Evolutionary conservation across 2,888 invertebrate genomes (phyloP).

Genomic region (Anthrax anthrax): DNA sequence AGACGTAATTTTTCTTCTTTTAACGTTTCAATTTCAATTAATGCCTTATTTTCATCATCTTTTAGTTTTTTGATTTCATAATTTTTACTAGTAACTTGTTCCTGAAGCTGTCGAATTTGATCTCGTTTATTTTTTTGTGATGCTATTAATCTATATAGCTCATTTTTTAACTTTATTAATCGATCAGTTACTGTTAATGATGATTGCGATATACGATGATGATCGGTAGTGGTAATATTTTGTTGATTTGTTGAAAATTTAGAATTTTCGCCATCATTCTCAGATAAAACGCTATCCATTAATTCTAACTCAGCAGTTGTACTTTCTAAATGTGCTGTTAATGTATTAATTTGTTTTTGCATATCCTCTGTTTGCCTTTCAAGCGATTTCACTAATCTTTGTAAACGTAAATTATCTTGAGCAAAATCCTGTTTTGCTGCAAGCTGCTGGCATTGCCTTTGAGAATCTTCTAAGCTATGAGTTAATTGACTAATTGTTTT

Average conservation of each 20-base stretch:
- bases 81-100: constrained; percentile 22
- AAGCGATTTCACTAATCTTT: constrained; percentile 22
- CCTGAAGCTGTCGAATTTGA: constrained; percentile 37
- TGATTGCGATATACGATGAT: constrained; percentile 16
- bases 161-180: constrained; percentile 33
- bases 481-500: constrained; percentile 48
- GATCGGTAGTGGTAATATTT: too few relatives aligned
- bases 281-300: constrained; percentile 27
- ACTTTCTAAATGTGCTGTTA: constrained; percentile 24
- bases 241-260: too few relatives aligned
- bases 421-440: constrained; percentile 21
- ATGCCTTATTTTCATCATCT: constrained; percentile 26
- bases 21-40: constrained; percentile 22
- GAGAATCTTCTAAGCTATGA: constrained; percentile 44
- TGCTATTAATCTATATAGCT: constrained; percentile 35
- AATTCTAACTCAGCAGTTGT: constrained; percentile 28
- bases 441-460: constrained; percentile 35
- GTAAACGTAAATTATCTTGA: constrained; percentile 23
- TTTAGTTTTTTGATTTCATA: constrained; percentile 22
- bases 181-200: constrained; percentile 30
- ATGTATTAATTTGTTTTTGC: constrained; percentile 24
- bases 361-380: constrained; percentile 24
- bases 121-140: constrained; percentile 37
- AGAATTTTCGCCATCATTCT: constrained; percentile 19
- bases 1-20: constrained; percentile 27